phyloP scores from a whole-genome alignment of 2,888 invertebrate species.

The Cosmia trapezina region DNA sequence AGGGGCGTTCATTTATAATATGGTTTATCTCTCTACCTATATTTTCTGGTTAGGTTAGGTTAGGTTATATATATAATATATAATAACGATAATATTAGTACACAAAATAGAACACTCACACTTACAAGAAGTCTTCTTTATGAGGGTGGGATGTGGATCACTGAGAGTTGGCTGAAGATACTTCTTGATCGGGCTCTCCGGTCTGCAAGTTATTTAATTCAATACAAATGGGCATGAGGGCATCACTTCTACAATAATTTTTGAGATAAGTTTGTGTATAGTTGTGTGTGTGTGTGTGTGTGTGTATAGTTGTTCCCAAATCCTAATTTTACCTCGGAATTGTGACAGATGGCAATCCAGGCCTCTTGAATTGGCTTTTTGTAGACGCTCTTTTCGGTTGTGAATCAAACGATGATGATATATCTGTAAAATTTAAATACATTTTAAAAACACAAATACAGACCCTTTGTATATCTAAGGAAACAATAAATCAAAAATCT shows the following conservation, averaged over 20 bases:
- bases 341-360: constrained; percentile 82
- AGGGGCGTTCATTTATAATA: too few species aligned
- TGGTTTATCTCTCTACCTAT: not conserved
- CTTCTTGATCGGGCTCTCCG: constrained; percentile 95
- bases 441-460: not conserved
- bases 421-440: constrained; percentile 70
- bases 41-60: not conserved
- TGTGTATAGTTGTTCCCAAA: not conserved
- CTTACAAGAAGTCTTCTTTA: constrained; percentile 92
- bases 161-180: constrained; percentile 95
- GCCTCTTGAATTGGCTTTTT: constrained; percentile 83
- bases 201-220: constrained; percentile 87
- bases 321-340: constrained; percentile 79
- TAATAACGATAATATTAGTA: not conserved
- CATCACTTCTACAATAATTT: not conserved
- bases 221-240: not conserved
- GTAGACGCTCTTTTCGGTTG: constrained; percentile 84
- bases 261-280: not conserved
- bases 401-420: constrained; percentile 82
- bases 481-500: not conserved
- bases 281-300: too few species aligned
- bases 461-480: not conserved
- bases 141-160: constrained; percentile 92
- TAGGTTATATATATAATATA: too few species aligned
- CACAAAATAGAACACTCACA: constrained; percentile 54